phyloP scores from a whole-genome alignment of 2,888 invertebrate genomes.

The Oxystoma pomonae region DNA sequence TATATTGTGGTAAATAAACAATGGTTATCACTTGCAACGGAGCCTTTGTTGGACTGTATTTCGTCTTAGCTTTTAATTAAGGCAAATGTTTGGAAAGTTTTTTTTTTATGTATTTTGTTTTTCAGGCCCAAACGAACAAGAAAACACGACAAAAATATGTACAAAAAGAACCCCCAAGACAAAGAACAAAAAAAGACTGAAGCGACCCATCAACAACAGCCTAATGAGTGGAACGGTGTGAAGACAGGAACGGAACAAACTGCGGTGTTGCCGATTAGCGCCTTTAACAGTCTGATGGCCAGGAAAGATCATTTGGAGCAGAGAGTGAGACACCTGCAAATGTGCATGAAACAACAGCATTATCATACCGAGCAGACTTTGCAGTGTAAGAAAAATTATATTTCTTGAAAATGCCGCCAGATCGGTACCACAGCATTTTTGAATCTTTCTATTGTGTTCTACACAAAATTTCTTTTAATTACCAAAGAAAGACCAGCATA shows the following conservation, averaged over 20 bases:
- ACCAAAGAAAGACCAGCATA: too few relatives aligned
- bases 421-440: too few relatives aligned
- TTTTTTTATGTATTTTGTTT: background rate
- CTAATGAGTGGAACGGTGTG: background rate
- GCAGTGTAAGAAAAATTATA: constrained; percentile 63
- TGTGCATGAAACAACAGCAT: constrained; percentile 60
- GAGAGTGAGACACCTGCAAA: constrained; percentile 59
- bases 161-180: constrained; percentile 37
- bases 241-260: constrained; percentile 31
- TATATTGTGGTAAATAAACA: too few relatives aligned
- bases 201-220: constrained; percentile 1
- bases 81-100: too few relatives aligned
- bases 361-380: constrained; percentile 56
- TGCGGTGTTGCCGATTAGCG: constrained; percentile 37
- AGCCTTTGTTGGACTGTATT: too few relatives aligned
- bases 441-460: too few relatives aligned
- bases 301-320: constrained; percentile 53
- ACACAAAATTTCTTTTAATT: too few relatives aligned
- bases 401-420: too few relatives aligned
- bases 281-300: constrained; percentile 41
- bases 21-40: too few relatives aligned
- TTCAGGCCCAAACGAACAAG: constrained; percentile 42
- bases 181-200: constrained; percentile 29
- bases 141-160: constrained; percentile 43
- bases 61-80: too few relatives aligned